Percentiles rank a stretch among this genome's conserved stretches.
Conservation (phyloP, 92 coral and sea anemone species). For the Palythoa caribaeorum region DNA sequence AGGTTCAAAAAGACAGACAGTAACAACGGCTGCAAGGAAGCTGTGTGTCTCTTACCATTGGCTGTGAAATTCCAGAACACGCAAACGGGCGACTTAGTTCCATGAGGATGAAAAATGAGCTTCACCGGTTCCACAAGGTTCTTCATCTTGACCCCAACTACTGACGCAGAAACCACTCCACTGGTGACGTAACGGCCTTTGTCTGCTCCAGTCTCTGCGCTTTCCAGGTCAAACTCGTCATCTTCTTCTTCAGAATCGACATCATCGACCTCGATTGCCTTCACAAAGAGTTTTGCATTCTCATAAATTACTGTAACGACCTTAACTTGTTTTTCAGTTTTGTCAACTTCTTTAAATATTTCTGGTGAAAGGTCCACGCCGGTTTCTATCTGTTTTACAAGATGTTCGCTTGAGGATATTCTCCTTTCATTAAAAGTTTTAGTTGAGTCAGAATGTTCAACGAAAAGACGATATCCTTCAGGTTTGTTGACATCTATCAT, state of each 20-base stretch:
- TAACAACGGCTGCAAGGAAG: background rate
- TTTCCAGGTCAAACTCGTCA: background rate
- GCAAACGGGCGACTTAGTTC: slow-evolving; percentile 38
- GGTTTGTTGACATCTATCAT: slow-evolving; percentile 50
- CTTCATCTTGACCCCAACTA: slow-evolving; percentile 42
- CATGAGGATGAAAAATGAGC: slow-evolving; percentile 54
- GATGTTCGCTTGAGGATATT: slow-evolving; percentile 41
- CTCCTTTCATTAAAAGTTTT: slow-evolving; percentile 38
- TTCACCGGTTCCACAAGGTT: slow-evolving; percentile 57
- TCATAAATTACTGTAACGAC: slow-evolving; percentile 74
- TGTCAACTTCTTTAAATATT: slow-evolving; percentile 42
- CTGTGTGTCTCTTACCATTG: slow-evolving; percentile 29
- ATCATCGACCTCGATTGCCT: background rate
- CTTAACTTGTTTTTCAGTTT: slow-evolving; percentile 36
- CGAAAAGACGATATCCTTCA: slow-evolving; percentile 65
- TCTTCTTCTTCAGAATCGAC: background rate
- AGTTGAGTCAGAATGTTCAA: slow-evolving; percentile 44
- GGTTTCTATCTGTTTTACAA: slow-evolving; percentile 54
- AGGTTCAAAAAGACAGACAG: background rate
- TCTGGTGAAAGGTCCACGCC: slow-evolving; percentile 56
- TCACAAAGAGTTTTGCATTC: slow-evolving; percentile 72
- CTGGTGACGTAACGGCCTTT: slow-evolving; percentile 39
- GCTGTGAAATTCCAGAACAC: slow-evolving; percentile 71
- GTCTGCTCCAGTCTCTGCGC: background rate
- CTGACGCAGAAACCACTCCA: slow-evolving; percentile 63